These are phyloP conservation scores for Microctonus aethiopoides DNA, from an alignment of 2,888 invertebrate species.

Conservation along the genomic window DNA sequence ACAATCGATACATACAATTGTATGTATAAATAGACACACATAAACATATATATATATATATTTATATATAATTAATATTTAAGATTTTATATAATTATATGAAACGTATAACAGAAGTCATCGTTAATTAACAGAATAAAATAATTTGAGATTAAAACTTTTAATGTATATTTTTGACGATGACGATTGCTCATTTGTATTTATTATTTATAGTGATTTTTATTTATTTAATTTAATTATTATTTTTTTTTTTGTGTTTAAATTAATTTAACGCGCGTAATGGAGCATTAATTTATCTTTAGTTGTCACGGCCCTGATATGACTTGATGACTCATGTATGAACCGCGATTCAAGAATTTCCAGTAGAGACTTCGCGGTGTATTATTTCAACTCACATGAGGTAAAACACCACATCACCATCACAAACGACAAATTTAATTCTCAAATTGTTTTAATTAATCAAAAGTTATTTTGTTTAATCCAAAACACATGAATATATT, in stretches of 20 bases:
- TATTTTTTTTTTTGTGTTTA: background rate
- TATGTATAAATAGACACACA: too few relatives aligned
- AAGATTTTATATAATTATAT: too few relatives aligned
- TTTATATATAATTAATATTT: background rate
- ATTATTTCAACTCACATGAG: background rate
- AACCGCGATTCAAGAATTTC: slow-evolving; percentile 21
- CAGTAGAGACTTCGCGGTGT: slow-evolving; percentile 9
- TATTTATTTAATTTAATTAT: background rate
- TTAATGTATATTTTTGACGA: too few relatives aligned
- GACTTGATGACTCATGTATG: slow-evolving; percentile 22
- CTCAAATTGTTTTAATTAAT: too few relatives aligned
- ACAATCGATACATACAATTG: slow-evolving; percentile 37
- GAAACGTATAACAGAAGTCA: too few relatives aligned
- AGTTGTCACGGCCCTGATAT: slow-evolving; percentile 26
- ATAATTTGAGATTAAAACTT: too few relatives aligned
- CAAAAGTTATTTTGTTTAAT: too few relatives aligned
- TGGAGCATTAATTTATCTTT: background rate
- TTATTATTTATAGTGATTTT: too few relatives aligned
- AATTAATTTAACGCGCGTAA: background rate
- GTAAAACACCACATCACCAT: background rate
- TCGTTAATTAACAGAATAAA: slow-evolving; percentile 10
- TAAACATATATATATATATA: background rate
- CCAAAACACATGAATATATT: too few relatives aligned
- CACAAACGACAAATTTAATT: too few relatives aligned
- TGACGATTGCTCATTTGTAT: too few relatives aligned